Base-by-base conservation (phyloP, 2,113 vertebrate species). In the Cryptotis parvus region DNA sequence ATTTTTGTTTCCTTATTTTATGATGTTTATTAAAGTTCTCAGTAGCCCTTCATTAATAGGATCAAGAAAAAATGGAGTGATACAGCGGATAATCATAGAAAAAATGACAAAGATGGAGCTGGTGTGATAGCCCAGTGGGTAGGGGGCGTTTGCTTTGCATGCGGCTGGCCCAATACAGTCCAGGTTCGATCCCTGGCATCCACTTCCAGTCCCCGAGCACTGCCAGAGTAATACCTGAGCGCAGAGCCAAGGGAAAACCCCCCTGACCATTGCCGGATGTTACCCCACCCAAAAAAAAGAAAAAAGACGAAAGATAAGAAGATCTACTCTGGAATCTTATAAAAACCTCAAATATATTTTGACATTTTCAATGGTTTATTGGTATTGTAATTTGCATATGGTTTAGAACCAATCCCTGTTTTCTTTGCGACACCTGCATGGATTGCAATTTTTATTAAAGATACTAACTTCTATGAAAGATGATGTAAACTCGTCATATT, bases 1-100 rank as follows among this genome's bases (percentile, higher is more conserved):
- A n/a, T n/a, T 81, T 73, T 11, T 29, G n/a, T 33, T 76, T 39
- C 49, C 69, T 43, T 89, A 41, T 91, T 35, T 87, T 7, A 87
- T 58, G 14, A 1, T 78, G 31, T 55, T 9, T 82, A 14, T 52
- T 27, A 75, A 9, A 61, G 37, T 12, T 5, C 45, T 89, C 31
- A 37, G n/a, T 9, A 77, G 15, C 41, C 39, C 5, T 61, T 3
- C 24, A 10, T 8, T 70, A 77, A 31, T 41, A 43, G 11, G 3
- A 31, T n/a, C 7, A 12, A n/a, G 35, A 3, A 7, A 70, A 74
- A 65, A 14, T n/a, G n/a, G n/a, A n/a, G n/a, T n/a, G n/a, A n/a
- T n/a, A n/a, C n/a, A n/a, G n/a, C n/a, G n/a, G n/a, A n/a, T n/a
- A n/a, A n/a, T n/a, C n/a, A n/a, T n/a, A n/a, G n/a, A n/a, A n/a